Evolutionary conservation across 2,888 invertebrate species (phyloP), one percentile per base, ranked within the genome.

Genomic region (Parapristionchus giblindavisi): DNA sequence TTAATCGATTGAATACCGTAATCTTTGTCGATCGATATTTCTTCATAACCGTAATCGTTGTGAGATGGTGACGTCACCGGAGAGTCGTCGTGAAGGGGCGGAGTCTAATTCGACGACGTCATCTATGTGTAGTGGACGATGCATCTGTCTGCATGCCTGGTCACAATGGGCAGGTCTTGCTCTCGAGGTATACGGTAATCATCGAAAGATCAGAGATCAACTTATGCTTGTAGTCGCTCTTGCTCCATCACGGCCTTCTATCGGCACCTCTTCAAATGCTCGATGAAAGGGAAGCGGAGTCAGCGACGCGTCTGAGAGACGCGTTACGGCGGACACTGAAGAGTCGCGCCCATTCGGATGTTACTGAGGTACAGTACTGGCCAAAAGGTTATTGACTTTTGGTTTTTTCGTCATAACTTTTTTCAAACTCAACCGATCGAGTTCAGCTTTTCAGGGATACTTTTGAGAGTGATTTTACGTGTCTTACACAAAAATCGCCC

Each of bases 311-410:
- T 17, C 29, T 71, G 56, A 43, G 71, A 58, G 71, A 71, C 14
- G 71, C 71, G 32, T 14, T 71, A 40, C 40, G 71, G 40, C 27
- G 56, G n/a, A 21, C 58, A 1, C 21, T 71, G 34, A 71, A 71
- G 58, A 43, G 71, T 34, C 3, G 56, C 29, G 43, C 38, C 24
- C 71, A 71, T 43, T 27, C 38, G 32, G 71, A 71, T 24, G 40
- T 71, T 29, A 54, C 43, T 32, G 71, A 71, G 71, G 71, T 58
- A n/a, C n/a, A n/a, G n/a, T n/a, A n/a, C n/a, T n/a, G n/a, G n/a
- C n/a, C n/a, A n/a, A n/a, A n/a, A n/a, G n/a, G n/a, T n/a, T n/a
- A n/a, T n/a, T n/a, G n/a, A n/a, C n/a, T n/a, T n/a, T n/a, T n/a
- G n/a, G n/a, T n/a, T n/a, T n/a, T n/a, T n/a, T n/a, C n/a, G n/a